phyloP scores from a whole-genome alignment of 2,113 vertebrate genomes.

The Melanerpes formicivorus region DNA sequence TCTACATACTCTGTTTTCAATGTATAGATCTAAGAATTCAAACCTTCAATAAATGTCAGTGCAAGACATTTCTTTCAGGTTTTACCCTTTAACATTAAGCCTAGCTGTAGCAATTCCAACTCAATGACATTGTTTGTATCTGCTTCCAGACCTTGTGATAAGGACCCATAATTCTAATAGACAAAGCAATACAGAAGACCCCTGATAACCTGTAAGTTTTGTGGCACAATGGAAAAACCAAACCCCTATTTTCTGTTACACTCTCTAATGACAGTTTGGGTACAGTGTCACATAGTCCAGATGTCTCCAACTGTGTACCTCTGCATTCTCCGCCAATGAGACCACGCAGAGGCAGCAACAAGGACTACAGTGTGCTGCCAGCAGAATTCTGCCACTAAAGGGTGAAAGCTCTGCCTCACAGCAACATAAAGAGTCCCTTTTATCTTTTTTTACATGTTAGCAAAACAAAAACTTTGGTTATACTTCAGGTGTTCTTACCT shows the following conservation, averaged over 20 bases:
- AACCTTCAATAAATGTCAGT: background rate
- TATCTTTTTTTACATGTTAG: background rate
- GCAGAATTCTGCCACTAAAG: background rate
- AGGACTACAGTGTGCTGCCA: background rate
- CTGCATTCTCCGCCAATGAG: too few relatives aligned
- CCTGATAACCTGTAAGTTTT: background rate
- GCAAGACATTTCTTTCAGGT: background rate
- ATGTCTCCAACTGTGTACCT: background rate
- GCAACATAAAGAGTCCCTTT: background rate
- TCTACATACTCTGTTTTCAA: background rate
- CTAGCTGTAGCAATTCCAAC: background rate
- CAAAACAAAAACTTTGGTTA: background rate
- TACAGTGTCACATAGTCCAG: background rate
- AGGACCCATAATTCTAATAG: background rate
- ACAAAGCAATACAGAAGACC: background rate
- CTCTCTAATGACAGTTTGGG: background rate
- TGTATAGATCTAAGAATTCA: background rate
- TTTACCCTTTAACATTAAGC: background rate
- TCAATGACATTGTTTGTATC: background rate
- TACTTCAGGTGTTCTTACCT: constrained; percentile 75
- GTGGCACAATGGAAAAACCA: background rate
- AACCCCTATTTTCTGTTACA: background rate
- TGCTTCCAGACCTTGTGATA: background rate
- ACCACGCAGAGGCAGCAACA: background rate
- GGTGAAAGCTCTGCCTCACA: background rate